Percentiles rank a stretch among this genome's conserved stretches.
Evolutionary conservation across 2,888 invertebrate species (phyloP).

Genomic region (Patella ulyssiponensis): DNA sequence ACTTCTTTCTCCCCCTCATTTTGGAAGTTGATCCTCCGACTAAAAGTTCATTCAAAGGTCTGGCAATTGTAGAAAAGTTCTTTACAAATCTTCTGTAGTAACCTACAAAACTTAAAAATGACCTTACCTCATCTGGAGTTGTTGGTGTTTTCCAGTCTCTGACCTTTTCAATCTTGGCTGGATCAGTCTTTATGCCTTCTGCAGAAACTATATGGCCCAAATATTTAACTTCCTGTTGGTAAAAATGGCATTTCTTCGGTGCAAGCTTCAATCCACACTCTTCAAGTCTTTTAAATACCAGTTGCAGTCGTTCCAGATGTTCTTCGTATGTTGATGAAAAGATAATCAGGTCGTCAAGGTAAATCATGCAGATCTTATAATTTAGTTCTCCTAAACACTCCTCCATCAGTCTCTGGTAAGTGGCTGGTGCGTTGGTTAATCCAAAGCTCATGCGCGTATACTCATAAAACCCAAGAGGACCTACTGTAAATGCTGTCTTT

Average conservation of each 20-base stretch:
- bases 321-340: slow-evolving; percentile 32
- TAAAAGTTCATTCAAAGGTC: too few relatives aligned
- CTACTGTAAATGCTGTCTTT: slow-evolving; percentile 34
- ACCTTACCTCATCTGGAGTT: too few relatives aligned
- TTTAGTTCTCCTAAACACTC: slow-evolving; percentile 28
- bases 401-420: slow-evolving; percentile 38
- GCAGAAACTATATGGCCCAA: slow-evolving; percentile 31
- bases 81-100: too few relatives aligned
- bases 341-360: slow-evolving; percentile 43
- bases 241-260: slow-evolving; percentile 35
- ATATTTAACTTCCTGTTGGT: slow-evolving; percentile 26
- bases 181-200: too few relatives aligned
- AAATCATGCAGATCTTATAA: slow-evolving; percentile 34
- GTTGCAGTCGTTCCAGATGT: slow-evolving; percentile 30
- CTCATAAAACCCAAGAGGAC: slow-evolving; percentile 35
- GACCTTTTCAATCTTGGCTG: too few relatives aligned
- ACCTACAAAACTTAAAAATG: too few relatives aligned
- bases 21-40: too few relatives aligned
- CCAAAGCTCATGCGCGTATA: slow-evolving; percentile 37
- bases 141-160: too few relatives aligned
- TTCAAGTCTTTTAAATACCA: slow-evolving; percentile 29
- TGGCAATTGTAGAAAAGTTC: too few relatives aligned
- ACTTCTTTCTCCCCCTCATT: too few relatives aligned
- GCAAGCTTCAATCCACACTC: slow-evolving; percentile 33
- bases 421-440: slow-evolving; percentile 28